A percentile compares a stretch with the other conserved stretches of the same genome.
Evolutionary conservation across 2,113 vertebrate species (phyloP).

Genomic region (Castor canadensis): DNA sequence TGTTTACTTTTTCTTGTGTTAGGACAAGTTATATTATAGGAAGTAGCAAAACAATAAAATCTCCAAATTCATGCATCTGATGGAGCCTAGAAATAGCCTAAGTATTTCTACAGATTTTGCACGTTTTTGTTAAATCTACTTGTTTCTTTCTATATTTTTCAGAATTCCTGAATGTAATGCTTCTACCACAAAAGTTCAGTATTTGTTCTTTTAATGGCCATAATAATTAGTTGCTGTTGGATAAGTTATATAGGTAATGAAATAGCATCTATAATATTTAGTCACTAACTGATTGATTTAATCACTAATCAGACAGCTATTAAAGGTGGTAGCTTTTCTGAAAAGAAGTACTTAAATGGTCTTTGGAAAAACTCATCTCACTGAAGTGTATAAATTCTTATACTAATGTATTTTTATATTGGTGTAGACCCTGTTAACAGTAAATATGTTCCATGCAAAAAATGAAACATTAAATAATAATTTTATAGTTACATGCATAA

Average conservation of each 20-base stretch:
- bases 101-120: neutral
- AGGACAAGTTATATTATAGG: neutral
- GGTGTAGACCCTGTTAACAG: neutral
- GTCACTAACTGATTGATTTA: neutral
- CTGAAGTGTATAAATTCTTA: neutral
- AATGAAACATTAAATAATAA: neutral
- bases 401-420: neutral
- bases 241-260: neutral
- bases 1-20: neutral
- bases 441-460: neutral
- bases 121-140: neutral
- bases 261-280: neutral
- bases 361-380: neutral
- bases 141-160: neutral
- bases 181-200: neutral
- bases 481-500: neutral
- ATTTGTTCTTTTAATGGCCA: neutral
- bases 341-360: neutral
- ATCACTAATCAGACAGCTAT: neutral
- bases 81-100: neutral
- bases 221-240: neutral
- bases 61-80: neutral
- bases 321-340: neutral
- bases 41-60: neutral
- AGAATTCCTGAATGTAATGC: neutral